phyloP scores from a whole-genome alignment of 2,797 vertebrate species.

The Notamacropus eugenii region DNA sequence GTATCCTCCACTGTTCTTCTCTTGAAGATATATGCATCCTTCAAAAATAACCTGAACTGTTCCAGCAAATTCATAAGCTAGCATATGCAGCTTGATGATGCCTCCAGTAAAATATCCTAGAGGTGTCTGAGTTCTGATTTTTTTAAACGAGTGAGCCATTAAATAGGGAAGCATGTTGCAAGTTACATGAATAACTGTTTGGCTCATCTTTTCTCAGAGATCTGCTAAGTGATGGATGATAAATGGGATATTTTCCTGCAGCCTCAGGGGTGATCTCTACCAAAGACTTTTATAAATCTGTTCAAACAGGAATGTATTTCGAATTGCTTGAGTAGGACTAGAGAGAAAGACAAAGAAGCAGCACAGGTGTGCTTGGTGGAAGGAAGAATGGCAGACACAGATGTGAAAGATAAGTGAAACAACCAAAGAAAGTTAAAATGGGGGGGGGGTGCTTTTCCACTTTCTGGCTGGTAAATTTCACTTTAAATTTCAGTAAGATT shows the following conservation, averaged over 20 bases:
- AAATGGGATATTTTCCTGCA: slow-evolving; percentile 55
- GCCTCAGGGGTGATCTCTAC: slow-evolving; percentile 16
- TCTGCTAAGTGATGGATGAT: slow-evolving; percentile 30
- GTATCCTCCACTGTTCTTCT: neutral
- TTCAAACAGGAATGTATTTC: neutral
- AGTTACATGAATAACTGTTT: neutral
- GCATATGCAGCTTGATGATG: neutral
- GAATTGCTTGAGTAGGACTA: neutral
- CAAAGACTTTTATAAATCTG: neutral
- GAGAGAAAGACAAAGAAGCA: neutral
- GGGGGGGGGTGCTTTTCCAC: neutral
- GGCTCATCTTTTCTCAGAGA: slow-evolving; percentile 49
- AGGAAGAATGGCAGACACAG: neutral
- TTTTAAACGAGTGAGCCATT: neutral
- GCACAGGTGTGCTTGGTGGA: neutral
- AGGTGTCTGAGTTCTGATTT: neutral
- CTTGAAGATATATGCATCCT: slow-evolving; percentile 22
- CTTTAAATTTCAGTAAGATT: neutral
- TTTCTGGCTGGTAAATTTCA: neutral
- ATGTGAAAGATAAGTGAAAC: neutral
- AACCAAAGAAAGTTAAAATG: neutral
- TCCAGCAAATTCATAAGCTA: slow-evolving; percentile 21
- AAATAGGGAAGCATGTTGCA: neutral
- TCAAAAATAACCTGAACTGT: neutral
- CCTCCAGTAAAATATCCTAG: neutral